Evolutionary conservation across 2,888 invertebrate species (phyloP).

Genomic region (Caenorhabditis imperialis): DNA sequence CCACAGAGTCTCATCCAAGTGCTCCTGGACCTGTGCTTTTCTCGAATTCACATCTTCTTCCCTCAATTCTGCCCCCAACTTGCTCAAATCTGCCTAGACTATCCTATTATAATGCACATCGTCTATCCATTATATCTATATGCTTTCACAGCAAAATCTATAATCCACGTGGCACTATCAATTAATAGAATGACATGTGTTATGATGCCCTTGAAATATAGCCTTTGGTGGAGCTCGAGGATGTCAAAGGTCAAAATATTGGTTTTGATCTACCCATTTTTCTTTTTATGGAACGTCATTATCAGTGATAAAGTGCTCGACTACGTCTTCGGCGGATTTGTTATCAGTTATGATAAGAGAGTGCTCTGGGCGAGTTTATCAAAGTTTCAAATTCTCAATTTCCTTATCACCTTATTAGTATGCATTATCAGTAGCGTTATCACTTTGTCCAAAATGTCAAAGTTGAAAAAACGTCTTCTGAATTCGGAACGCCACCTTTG

Average conservation of each 20-base stretch:
- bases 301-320: slow-evolving; percentile 21
- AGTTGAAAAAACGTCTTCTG: slow-evolving; percentile 23
- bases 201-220: neutral
- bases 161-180: no score
- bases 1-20: no score
- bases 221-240: neutral
- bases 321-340: slow-evolving; percentile 31
- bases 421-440: slow-evolving; percentile 12
- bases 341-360: slow-evolving; percentile 14
- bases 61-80: no score
- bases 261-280: slow-evolving; percentile 24
- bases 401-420: slow-evolving; percentile 9
- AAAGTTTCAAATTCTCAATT: neutral
- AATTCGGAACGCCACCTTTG: slow-evolving; percentile 13
- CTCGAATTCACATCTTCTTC: no score
- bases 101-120: no score
- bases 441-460: slow-evolving; percentile 21
- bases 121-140: no score
- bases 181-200: no score
- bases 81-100: no score
- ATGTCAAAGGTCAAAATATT: slow-evolving; percentile 8
- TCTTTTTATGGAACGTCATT: slow-evolving; percentile 25
- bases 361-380: slow-evolving; percentile 24
- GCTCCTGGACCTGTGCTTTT: no score
- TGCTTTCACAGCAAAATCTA: no score